These are phyloP conservation scores for Coregonus sp. DNA, from an alignment of 2,797 vertebrate genomes.

Conservation along the genomic window DNA sequence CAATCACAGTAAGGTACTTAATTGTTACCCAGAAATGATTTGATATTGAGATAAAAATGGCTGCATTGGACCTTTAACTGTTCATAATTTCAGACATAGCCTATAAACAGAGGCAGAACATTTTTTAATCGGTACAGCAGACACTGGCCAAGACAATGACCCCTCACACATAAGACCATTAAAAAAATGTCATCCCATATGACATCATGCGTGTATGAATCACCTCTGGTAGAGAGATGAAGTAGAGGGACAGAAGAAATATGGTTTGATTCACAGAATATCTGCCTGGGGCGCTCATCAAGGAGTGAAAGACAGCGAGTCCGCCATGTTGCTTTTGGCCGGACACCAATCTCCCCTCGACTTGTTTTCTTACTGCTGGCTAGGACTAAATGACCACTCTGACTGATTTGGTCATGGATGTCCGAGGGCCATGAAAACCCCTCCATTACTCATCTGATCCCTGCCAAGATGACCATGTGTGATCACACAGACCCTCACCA, in stretches of 20 bases:
- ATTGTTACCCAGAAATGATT: too few species aligned
- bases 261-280: constrained; percentile 69
- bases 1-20: too few species aligned
- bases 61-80: background rate
- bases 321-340: constrained; percentile 75
- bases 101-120: background rate
- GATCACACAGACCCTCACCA: constrained; percentile 10
- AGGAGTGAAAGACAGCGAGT: constrained; percentile 62
- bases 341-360: constrained; percentile 50
- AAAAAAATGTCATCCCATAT: constrained; percentile 52
- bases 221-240: constrained; percentile 36
- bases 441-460: constrained; percentile 44
- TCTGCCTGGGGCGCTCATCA: constrained; percentile 72
- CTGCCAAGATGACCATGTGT: constrained; percentile 59
- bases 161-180: constrained; percentile 48
- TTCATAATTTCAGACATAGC: background rate
- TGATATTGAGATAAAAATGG: too few species aligned
- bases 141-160: constrained; percentile 31
- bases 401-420: constrained; percentile 59
- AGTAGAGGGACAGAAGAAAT: constrained; percentile 28
- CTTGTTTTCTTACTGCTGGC: constrained; percentile 76
- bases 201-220: constrained; percentile 64
- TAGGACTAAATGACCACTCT: constrained; percentile 75
- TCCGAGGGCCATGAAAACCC: constrained; percentile 67
- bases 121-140: constrained; percentile 27